phyloP scores from a whole-genome alignment of 2,113 vertebrate genomes.

The Sylvia atricapilla region DNA sequence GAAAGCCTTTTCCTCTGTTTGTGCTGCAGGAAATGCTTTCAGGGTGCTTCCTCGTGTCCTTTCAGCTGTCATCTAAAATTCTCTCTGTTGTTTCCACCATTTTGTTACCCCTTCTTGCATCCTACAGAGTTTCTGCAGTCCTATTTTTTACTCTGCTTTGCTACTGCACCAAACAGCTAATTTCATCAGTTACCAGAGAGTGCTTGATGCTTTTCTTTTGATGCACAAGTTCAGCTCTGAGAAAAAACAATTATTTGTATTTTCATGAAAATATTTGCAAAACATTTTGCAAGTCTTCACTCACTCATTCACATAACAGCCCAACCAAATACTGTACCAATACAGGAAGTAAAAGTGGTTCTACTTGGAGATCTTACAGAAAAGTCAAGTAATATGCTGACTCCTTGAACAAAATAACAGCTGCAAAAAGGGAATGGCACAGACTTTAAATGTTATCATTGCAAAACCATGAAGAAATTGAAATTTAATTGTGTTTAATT shows the following conservation, averaged over 20 bases:
- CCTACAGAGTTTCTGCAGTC: background rate
- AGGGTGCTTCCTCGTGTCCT: background rate
- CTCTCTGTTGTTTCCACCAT: background rate
- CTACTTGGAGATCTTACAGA: background rate
- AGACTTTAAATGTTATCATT: background rate
- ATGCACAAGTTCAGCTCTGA: background rate
- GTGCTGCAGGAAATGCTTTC: background rate
- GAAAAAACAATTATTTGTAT: background rate
- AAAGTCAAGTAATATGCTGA: background rate
- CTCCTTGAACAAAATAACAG: constrained; percentile 32
- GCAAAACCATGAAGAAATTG: background rate
- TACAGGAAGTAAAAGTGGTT: background rate
- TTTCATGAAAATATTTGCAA: background rate
- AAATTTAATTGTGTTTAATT: background rate
- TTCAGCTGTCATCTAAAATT: background rate
- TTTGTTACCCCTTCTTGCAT: background rate
- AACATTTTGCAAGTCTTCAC: background rate
- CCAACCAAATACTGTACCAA: background rate
- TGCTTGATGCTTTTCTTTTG: background rate
- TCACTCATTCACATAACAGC: background rate
- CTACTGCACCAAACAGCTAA: background rate
- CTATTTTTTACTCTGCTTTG: background rate
- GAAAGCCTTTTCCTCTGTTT: background rate
- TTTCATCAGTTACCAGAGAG: background rate
- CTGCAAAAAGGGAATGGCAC: constrained; percentile 22